A percentile compares a stretch with the other conserved stretches of the same genome.
These are phyloP conservation scores for Panulirus ornatus DNA, from an alignment of 1,140 invertebrate genomes.

Conservation along the genomic window DNA sequence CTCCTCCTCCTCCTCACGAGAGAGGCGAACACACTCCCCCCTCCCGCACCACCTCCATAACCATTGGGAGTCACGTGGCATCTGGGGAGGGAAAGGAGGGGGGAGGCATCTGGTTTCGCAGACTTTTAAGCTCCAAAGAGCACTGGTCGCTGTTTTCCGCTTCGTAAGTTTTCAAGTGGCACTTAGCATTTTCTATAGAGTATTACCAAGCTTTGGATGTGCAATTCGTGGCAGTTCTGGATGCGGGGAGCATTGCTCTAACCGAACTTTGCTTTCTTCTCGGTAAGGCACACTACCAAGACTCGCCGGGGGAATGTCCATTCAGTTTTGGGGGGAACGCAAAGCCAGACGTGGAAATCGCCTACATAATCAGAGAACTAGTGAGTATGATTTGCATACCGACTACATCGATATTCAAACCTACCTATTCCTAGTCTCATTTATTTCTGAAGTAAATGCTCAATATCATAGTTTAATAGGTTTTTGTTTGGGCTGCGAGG, in stretches of 20 bases:
- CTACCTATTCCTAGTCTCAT: no score
- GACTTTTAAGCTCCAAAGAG: slow-evolving; percentile 46
- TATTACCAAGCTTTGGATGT: slow-evolving; percentile 24
- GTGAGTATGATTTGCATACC: no score
- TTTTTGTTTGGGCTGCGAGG: no score
- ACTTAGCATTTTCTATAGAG: slow-evolving; percentile 57
- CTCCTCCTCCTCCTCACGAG: no score
- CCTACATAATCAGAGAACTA: no score
- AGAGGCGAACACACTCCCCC: no score
- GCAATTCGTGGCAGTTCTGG: slow-evolving; percentile 23
- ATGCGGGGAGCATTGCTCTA: neutral
- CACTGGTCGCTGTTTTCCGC: slow-evolving; percentile 54
- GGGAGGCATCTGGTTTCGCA: slow-evolving; percentile 62
- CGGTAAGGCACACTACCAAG: slow-evolving; percentile 11
- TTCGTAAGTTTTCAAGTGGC: slow-evolving; percentile 54
- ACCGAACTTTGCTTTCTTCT: slow-evolving; percentile 49
- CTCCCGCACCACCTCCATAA: slow-evolving; percentile 21
- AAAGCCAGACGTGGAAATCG: no score
- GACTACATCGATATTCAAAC: no score
- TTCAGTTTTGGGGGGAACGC: slow-evolving; percentile 12
- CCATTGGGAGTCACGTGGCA: slow-evolving; percentile 50
- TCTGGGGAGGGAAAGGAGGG: no score
- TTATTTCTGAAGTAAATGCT: no score
- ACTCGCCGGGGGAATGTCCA: slow-evolving; percentile 35
- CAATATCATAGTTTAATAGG: no score